Base-by-base conservation (phyloP, 2,888 invertebrate species). In the Sicus ferrugineus region DNA sequence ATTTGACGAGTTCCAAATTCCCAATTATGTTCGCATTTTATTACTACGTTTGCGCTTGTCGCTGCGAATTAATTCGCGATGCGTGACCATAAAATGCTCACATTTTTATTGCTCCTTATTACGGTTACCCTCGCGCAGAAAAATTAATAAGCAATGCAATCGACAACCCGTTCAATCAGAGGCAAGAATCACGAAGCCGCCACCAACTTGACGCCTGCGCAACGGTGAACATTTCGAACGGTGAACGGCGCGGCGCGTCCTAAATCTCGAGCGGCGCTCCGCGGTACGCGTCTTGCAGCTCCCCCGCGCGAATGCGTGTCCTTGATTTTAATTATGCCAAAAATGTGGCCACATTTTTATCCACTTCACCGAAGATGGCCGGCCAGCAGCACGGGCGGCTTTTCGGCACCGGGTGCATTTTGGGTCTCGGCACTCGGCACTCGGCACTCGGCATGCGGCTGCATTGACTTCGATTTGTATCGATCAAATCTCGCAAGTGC, bases 311-410 rank as follows among this genome's bases (percentile, higher is more conserved):
- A 54, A 54, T 23, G 54, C 26, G 3, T 42, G 66, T 66, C 66
- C 66, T 66, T 66, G 56, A 66, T 42, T 58, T 42, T 66, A 66
- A 66, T 56, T 56, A 56, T 58, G 19, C 19, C 56, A 66, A 56
- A 66, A 56, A 66, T 64, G 56, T 58, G 28, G 66, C 56, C 42
- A 58, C 58, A 58, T 26, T 38, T 66, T 19, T 19, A 28, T 66
- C 9, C 66, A 58, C 66, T 66, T 56, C 58, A 66, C 38, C 42
- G 66, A 66, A 66, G 58, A 66, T 56, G 58, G 34, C 54, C 26
- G 28, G 9, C 31, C 31, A 30, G 30, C 30, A 16, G 30, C 28
- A 9, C 7, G 7, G 34, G 16, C 30, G 31, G 30, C 62, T 59
- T 11, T 26, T 38, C 38, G 28, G 42, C 42, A 26, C 9, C n/a